These are phyloP conservation scores for Mus minutoides DNA, from an alignment of 2,797 vertebrate species.

Conservation along the genomic window DNA sequence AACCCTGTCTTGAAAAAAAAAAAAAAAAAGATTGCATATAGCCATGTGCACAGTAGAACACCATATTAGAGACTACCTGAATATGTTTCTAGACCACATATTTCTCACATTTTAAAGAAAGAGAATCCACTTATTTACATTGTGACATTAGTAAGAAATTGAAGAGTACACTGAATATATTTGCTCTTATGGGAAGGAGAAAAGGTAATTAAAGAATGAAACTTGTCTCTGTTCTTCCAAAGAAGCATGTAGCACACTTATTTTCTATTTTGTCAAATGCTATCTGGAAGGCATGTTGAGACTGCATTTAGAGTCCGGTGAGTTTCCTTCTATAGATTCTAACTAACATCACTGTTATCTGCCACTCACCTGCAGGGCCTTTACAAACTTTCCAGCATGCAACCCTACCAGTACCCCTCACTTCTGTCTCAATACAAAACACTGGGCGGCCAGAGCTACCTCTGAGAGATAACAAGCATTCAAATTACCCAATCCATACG, in stretches of 20 bases:
- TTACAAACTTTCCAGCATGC: not conserved
- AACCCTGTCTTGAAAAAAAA: no score
- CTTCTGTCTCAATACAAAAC: not conserved
- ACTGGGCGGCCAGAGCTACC: not conserved
- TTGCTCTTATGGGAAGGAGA: not conserved
- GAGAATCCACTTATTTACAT: not conserved
- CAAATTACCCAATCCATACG: not conserved
- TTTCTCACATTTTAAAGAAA: not conserved
- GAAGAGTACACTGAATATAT: not conserved
- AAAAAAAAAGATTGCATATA: not conserved
- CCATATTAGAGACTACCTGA: not conserved
- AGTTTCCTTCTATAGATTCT: not conserved
- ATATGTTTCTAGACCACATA: not conserved
- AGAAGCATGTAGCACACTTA: not conserved
- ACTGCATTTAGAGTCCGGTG: not conserved
- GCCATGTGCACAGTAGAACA: not conserved
- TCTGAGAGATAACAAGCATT: not conserved
- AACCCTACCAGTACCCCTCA: no score
- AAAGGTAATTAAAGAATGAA: slow-evolving; percentile 11
- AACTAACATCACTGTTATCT: not conserved
- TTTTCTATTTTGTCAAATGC: not conserved
- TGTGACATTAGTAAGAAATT: not conserved
- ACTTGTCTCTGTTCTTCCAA: not conserved
- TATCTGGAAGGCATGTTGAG: not conserved
- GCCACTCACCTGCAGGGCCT: not conserved